Evolutionary conservation across 2,797 vertebrate species (phyloP).

Genomic region (Sphenodon punctatus): DNA sequence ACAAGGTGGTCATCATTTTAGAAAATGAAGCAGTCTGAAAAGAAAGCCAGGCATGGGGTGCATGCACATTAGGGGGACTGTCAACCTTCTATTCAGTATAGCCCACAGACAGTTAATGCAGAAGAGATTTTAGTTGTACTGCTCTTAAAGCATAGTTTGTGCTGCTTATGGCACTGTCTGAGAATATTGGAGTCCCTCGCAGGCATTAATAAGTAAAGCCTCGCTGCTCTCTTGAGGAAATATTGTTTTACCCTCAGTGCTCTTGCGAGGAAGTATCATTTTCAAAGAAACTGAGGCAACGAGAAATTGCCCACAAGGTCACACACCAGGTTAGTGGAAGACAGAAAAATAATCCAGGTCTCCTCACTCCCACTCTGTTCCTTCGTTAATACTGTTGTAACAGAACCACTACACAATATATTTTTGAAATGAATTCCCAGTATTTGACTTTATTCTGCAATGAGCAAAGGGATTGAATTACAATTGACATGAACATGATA

Average conservation of each 20-base stretch:
- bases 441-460: slow-evolving; percentile 30
- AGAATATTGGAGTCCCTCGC: slow-evolving; percentile 15
- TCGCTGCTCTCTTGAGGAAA: slow-evolving; percentile 7
- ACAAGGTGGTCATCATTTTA: too few species aligned
- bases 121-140: not conserved
- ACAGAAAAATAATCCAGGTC: not conserved
- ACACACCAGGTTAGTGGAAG: slow-evolving; percentile 1
- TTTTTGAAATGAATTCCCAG: not conserved
- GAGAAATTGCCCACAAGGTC: slow-evolving; percentile 52
- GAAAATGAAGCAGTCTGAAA: too few species aligned
- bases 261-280: too few species aligned
- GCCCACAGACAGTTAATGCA: not conserved
- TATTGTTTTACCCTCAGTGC: not conserved
- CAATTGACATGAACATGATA: slow-evolving; percentile 4
- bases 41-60: too few species aligned
- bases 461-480: slow-evolving; percentile 30
- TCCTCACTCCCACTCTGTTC: slow-evolving; percentile 1
- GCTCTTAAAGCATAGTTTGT: not conserved
- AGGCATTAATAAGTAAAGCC: slow-evolving; percentile 8
- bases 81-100: not conserved
- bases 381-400: not conserved
- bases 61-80: too few species aligned
- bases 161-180: not conserved
- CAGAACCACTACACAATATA: not conserved
- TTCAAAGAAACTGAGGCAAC: slow-evolving; percentile 40